These are phyloP conservation scores for Hesperia comma DNA, from an alignment of 2,888 invertebrate species.

Conservation along the genomic window DNA sequence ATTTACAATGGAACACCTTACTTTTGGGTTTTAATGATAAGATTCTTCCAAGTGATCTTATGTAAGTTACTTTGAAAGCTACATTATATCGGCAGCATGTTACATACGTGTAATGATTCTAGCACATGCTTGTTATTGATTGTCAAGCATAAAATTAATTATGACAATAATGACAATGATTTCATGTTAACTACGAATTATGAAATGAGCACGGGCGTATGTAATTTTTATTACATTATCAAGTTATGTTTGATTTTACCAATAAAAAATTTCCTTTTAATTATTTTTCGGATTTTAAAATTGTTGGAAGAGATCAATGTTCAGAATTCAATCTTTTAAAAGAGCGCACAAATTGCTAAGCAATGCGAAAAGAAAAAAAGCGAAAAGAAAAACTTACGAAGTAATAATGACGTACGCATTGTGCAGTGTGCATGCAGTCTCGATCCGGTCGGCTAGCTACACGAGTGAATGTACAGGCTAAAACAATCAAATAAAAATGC, in stretches of 20 bases:
- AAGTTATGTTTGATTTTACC: not conserved
- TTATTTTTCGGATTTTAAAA: not conserved
- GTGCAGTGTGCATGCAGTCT: conserved; percentile 75
- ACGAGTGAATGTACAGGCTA: conserved; percentile 67
- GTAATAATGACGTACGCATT: conserved; percentile 60
- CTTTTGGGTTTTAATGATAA: not conserved
- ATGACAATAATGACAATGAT: not conserved
- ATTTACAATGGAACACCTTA: not conserved
- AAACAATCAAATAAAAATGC: conserved; percentile 57
- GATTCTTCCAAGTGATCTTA: not conserved
- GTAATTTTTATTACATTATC: not conserved
- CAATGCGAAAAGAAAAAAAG: conserved; percentile 39
- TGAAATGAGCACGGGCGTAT: not conserved
- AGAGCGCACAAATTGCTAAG: conserved; percentile 35
- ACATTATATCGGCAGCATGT: conserved; percentile 1
- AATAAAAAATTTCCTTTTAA: not conserved
- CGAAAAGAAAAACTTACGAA: conserved; percentile 38
- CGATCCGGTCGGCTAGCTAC: conserved; percentile 70
- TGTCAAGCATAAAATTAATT: not conserved
- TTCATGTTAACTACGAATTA: not conserved
- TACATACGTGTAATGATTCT: conserved; percentile 13
- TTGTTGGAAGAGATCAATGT: not conserved
- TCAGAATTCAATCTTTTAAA: not conserved
- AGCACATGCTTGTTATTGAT: conserved; percentile 14
- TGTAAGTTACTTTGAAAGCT: not conserved